Conservation (phyloP, 2,888 invertebrate species). For the Cerastis rubricosa region DNA sequence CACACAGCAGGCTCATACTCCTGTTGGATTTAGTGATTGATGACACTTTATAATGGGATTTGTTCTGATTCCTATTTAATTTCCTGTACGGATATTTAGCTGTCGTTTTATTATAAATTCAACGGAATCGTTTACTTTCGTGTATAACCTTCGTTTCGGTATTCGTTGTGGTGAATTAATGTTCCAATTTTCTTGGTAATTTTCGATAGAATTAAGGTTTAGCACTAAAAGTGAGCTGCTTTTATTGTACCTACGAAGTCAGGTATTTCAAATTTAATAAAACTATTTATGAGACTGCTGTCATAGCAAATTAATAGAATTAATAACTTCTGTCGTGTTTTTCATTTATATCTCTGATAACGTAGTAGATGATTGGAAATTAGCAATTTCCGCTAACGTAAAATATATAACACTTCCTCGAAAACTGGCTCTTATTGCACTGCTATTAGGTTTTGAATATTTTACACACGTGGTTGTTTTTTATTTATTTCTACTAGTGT, state of each 20-base stretch:
- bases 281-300: not conserved
- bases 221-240: conserved; percentile 25
- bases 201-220: conserved; percentile 25
- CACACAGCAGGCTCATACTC: conserved; percentile 68
- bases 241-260: not conserved
- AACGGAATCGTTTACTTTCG: conserved; percentile 54
- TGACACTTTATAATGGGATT: conserved; percentile 85
- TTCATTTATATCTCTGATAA: not conserved
- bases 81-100: conserved; percentile 85
- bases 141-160: conserved; percentile 37
- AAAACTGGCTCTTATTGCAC: not conserved
- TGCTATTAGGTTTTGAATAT: not conserved
- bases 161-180: conserved; percentile 44
- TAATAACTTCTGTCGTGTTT: not conserved
- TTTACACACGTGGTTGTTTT: not conserved
- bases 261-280: not conserved
- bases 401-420: no score
- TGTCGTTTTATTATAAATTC: conserved; percentile 80
- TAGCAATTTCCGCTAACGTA: not conserved
- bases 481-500: not conserved
- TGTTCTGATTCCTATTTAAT: conserved; percentile 85
- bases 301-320: not conserved
- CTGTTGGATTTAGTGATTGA: conserved; percentile 81
- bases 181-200: conserved; percentile 26
- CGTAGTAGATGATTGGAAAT: not conserved